Conservation (phyloP, 1,140 invertebrate species). For the Antheraea pernyi region DNA sequence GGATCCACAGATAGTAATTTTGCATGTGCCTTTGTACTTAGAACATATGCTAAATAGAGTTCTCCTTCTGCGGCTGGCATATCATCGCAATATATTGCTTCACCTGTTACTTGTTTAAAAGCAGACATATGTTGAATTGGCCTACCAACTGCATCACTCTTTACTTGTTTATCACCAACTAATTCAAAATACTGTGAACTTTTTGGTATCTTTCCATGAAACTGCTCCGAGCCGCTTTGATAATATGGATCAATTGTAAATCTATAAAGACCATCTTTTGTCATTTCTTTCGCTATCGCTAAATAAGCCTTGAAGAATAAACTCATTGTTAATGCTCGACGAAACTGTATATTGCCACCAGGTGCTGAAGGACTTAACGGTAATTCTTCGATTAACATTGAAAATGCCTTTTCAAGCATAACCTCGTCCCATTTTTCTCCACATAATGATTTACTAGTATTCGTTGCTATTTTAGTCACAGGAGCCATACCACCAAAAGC, state of each 20-base stretch:
- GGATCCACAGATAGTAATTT: slow-evolving; percentile 88
- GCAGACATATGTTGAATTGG: slow-evolving; percentile 92
- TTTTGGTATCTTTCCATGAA: slow-evolving; percentile 83
- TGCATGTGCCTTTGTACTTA: slow-evolving; percentile 91
- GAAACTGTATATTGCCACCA: slow-evolving; percentile 93
- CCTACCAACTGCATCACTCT: slow-evolving; percentile 88
- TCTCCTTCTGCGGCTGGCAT: slow-evolving; percentile 88
- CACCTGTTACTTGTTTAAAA: slow-evolving; percentile 93
- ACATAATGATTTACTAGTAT: slow-evolving; percentile 83
- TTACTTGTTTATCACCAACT: slow-evolving; percentile 82
- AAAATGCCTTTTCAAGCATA: slow-evolving; percentile 84
- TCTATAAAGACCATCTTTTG: slow-evolving; percentile 67
- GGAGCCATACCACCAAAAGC: slow-evolving; percentile 96
- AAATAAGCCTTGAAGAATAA: slow-evolving; percentile 96
- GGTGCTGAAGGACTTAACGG: slow-evolving; percentile 89
- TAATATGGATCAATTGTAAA: slow-evolving; percentile 72
- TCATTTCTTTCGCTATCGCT: slow-evolving; percentile 83
- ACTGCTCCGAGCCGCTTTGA: slow-evolving; percentile 81
- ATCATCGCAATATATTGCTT: slow-evolving; percentile 96
- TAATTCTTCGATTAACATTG: slow-evolving; percentile 86
- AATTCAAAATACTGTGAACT: slow-evolving; percentile 92
- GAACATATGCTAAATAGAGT: slow-evolving; percentile 88
- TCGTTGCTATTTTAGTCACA: slow-evolving; percentile 88
- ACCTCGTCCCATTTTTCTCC: slow-evolving; percentile 88
- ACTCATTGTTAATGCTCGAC: slow-evolving; percentile 89